Percentiles rank a stretch among this genome's conserved stretches.
phyloP scores from a whole-genome alignment of 2,113 vertebrate species.

The Donacobius atricapilla region DNA sequence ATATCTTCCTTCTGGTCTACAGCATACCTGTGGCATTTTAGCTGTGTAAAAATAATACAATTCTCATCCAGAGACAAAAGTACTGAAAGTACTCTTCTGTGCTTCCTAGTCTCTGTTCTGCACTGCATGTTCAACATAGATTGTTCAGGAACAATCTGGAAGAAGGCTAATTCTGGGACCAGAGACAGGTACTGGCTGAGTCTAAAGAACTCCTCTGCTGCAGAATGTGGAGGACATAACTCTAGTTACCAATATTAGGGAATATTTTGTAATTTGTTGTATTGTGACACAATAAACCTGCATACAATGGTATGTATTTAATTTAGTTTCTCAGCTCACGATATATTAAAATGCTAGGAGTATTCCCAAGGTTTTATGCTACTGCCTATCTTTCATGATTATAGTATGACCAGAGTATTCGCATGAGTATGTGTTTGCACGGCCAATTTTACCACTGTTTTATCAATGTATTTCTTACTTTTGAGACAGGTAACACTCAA shows the following conservation, averaged over 20 bases:
- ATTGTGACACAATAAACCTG: background rate
- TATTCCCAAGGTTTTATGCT: background rate
- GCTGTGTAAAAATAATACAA: background rate
- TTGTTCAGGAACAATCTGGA: background rate
- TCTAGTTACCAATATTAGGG: background rate
- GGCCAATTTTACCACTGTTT: background rate
- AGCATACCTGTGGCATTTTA: background rate
- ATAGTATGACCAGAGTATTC: background rate
- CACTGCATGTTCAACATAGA: background rate
- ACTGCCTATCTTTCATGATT: background rate
- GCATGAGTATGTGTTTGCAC: background rate
- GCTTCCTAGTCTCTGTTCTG: background rate
- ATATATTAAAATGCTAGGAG: background rate
- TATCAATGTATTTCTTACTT: background rate
- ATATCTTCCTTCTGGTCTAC: background rate
- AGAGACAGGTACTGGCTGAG: background rate
- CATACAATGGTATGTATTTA: fast-evolving
- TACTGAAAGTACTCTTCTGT: background rate
- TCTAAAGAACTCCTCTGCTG: background rate
- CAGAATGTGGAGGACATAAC: background rate
- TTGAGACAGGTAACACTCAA: background rate
- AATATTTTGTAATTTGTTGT: background rate
- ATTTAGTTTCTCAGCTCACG: background rate
- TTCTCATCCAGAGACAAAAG: background rate
- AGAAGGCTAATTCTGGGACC: background rate